Base-by-base conservation (phyloP, 2,888 invertebrate species). In the Erebia epiphron region DNA sequence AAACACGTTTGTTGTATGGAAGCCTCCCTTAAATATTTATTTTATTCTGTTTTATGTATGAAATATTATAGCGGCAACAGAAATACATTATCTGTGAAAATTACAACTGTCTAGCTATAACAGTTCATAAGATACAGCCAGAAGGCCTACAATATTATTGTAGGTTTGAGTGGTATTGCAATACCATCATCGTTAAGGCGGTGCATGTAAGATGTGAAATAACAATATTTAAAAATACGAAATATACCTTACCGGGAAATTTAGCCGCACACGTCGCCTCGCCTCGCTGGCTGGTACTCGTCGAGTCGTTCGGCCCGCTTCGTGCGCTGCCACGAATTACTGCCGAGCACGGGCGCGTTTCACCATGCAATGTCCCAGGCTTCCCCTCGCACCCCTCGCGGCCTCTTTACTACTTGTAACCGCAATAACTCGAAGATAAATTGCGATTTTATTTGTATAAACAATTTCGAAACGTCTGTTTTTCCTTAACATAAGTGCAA, bases 351-450 rank as follows among this genome's bases (percentile, higher is more conserved):
- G 50, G 50, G 50, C 50, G 50, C 50, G n/a, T n/a, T 7, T 50
- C 50, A 14, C 50, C 50, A 50, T 50, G 50, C 50, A 50, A 50
- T 50, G 50, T 14, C 14, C 50, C 50, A 26, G 26, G 26, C 3
- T 50, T n/a, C 50, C 50, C 50, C 50, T n/a, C 50, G 50, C 50
- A 50, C 50, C 50, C 50, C 50, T 50, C 50, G 50, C 50, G n/a
- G 50, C 50, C 50, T 50, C n/a, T n/a, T 50, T 50, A 50, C 50
- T 50, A 50, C 50, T 50, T 14, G 50, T n/a, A 50, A 50, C n/a
- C 50, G n/a, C 50, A 50, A 50, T 46, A 50, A 50, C 50, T 50
- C 50, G 4, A 50, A 50, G n/a, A 50, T 50, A 50, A 50, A 50
- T 50, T 50, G n/a, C 50, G 50, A 50, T 50, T 50, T 50, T 50